Base-by-base conservation (phyloP, 2,888 invertebrate species). In the Phaedon cochleariae region DNA sequence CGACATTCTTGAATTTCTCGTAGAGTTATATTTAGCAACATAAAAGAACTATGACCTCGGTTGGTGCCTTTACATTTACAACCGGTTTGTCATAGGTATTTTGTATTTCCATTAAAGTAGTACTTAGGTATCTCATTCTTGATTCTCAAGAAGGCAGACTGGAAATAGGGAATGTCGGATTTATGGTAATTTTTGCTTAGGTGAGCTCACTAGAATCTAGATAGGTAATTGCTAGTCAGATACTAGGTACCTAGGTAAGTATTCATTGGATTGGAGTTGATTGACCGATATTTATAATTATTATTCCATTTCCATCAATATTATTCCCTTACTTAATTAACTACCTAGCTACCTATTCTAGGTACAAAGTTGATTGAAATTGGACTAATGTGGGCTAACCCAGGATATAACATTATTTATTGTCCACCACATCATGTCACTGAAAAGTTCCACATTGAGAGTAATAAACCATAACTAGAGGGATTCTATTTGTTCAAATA, bases 11-110 rank as follows among this genome's bases (percentile, higher is more conserved):
- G 59, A 37, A 18, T 48, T 51, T 34, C 31, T 59, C 59, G 46
- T 41, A 46, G 22, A 59, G 76, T 68, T 79, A 79, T 79, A 77
- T 79, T 77, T 79, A 79, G 79, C 75, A 67, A 63, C 69, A 71
- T 71, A 71, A 70, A 79, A 78, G 78, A 79, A 78, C 78, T 79
- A 76, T 76, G 77, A 79, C 79, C 79, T 79, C 60, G 55, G 57
- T 46, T 18, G 61, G 26, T n/a, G 41, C 41, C 29, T 18, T 15
- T 76, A 73, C 73, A 59, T 18, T 65, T 67, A 70, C 72, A 75
- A 79, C 79, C 77, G 78, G 79, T 79, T 78, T 76, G 64, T 37
- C 59, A 18, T 59, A 51, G 59, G 59, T 34, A 59, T 59, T 59
- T 51, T 31, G 37, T 59, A 46, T 59, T 52, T 59, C 41, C 51